Evolutionary conservation across 2,797 vertebrate genomes (phyloP).

Genomic region (Notolepis coatsorum): DNA sequence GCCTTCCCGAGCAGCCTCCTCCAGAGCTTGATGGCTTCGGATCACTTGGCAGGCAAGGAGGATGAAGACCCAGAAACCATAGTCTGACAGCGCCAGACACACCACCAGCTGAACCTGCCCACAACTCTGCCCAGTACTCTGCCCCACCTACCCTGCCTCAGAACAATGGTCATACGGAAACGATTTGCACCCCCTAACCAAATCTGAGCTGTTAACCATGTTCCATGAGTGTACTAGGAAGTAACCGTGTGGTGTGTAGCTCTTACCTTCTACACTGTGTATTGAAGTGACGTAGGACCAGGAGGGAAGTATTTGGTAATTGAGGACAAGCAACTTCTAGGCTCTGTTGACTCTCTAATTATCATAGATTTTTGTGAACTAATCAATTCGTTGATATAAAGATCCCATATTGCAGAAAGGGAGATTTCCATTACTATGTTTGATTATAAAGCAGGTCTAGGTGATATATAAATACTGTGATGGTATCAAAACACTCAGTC

Average conservation of each 20-base stretch:
- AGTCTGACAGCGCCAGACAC: conserved; percentile 36
- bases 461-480: too few species aligned
- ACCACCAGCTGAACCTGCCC: too few species aligned
- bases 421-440: too few species aligned
- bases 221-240: neutral
- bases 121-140: neutral
- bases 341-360: too few species aligned
- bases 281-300: neutral
- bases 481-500: too few species aligned
- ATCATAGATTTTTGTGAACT: too few species aligned
- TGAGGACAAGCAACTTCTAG: too few species aligned
- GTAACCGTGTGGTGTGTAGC: neutral
- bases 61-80: conserved; percentile 72
- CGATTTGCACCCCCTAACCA: conserved; percentile 5
- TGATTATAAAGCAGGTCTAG: too few species aligned
- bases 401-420: too few species aligned
- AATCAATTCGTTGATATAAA: too few species aligned
- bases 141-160: neutral
- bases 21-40: conserved; percentile 82
- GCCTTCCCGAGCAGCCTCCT: conserved; percentile 84
- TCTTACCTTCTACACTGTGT: neutral
- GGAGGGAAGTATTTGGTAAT: too few species aligned
- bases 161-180: conserved; percentile 2
- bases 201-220: neutral
- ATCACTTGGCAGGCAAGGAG: conserved; percentile 83